These are phyloP conservation scores for Sisyra terminalis DNA, from an alignment of 2,888 invertebrate species.

Conservation along the genomic window DNA sequence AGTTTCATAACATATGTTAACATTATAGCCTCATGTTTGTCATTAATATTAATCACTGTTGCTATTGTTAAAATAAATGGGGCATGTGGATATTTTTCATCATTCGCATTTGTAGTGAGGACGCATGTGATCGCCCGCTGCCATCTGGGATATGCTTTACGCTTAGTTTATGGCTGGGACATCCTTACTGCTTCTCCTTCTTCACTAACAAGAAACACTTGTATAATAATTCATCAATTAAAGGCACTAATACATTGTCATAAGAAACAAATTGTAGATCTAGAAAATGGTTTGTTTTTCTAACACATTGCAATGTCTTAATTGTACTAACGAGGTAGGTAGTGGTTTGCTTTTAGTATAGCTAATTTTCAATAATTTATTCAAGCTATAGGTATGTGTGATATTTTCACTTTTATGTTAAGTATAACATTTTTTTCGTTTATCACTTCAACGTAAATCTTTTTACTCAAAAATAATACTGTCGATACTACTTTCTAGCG, in stretches of 20 bases:
- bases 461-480: too few relatives aligned
- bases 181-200: constrained; percentile 12
- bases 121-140: too few relatives aligned
- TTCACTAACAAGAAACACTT: constrained; percentile 4
- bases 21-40: background rate
- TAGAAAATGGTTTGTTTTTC: background rate
- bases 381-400: too few relatives aligned
- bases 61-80: background rate
- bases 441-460: too few relatives aligned
- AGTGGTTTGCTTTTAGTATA: too few relatives aligned
- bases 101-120: background rate
- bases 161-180: constrained; percentile 11
- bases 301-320: constrained; percentile 3
- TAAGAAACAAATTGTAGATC: constrained; percentile 2
- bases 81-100: constrained; percentile 2
- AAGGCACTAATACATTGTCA: constrained; percentile 4
- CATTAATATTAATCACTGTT: background rate
- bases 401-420: too few relatives aligned
- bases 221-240: constrained; percentile 1
- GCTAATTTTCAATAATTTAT: too few relatives aligned
- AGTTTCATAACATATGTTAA: background rate
- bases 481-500: too few relatives aligned
- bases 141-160: constrained; percentile 1
- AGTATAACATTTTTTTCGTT: too few relatives aligned
- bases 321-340: background rate